phyloP scores from a whole-genome alignment of 2,888 invertebrate genomes.

The Malachius bipustulatus region DNA sequence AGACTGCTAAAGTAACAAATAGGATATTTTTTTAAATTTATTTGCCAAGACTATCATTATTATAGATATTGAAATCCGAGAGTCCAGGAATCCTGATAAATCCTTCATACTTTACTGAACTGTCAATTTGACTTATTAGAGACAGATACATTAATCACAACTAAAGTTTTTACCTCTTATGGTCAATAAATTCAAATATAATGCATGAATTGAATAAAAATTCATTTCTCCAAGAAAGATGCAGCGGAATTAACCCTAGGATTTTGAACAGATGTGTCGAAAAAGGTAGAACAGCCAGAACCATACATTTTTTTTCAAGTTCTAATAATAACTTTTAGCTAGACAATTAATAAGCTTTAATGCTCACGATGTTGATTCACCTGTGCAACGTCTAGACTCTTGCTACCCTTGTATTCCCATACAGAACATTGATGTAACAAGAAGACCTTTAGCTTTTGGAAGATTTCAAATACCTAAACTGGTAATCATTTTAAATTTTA shows the following conservation, averaged over 20 bases:
- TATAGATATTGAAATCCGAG: too few relatives aligned
- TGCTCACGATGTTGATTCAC: conserved; percentile 28
- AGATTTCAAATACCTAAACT: conserved; percentile 36
- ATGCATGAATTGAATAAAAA: conserved; percentile 33
- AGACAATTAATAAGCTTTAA: conserved; percentile 22
- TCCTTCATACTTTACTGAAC: too few relatives aligned
- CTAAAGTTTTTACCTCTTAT: too few relatives aligned
- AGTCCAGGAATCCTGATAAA: too few relatives aligned
- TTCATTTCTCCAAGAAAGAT: conserved; percentile 31
- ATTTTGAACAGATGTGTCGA: conserved; percentile 32
- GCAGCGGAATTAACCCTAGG: conserved; percentile 27
- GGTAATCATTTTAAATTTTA: conserved; percentile 19
- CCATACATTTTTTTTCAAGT: conserved; percentile 8
- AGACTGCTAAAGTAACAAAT: too few relatives aligned
- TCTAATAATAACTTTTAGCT: conserved; percentile 25
- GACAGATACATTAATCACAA: too few relatives aligned
- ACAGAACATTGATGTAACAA: conserved; percentile 34
- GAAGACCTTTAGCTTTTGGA: conserved; percentile 36
- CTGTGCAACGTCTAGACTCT: conserved; percentile 31
- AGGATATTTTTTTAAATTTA: too few relatives aligned
- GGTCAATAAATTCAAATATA: too few relatives aligned
- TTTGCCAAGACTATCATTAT: too few relatives aligned
- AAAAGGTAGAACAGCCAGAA: conserved; percentile 23
- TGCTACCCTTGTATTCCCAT: conserved; percentile 36
- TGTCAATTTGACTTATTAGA: too few relatives aligned